These are phyloP conservation scores for Epinotia bilunana DNA, from an alignment of 2,888 invertebrate species.

Conservation along the genomic window DNA sequence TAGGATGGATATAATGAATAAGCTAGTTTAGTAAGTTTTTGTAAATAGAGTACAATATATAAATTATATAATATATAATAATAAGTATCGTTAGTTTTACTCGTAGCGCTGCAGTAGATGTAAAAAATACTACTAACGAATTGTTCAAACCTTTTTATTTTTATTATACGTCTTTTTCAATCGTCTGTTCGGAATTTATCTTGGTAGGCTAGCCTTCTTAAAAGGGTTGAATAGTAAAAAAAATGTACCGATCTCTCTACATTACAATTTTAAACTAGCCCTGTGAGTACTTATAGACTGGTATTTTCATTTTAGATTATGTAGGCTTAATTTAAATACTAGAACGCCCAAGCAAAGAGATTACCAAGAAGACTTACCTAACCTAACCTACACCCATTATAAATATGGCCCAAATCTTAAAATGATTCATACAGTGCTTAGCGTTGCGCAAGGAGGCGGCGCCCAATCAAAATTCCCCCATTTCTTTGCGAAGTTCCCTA, in stretches of 20 bases:
- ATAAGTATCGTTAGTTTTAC: background rate
- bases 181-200: background rate
- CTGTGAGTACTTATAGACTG: too few relatives aligned
- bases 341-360: background rate
- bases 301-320: background rate
- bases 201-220: background rate
- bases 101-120: background rate
- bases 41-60: background rate
- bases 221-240: background rate
- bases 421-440: constrained; percentile 37
- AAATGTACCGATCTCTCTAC: too few relatives aligned
- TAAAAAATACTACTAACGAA: background rate
- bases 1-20: background rate
- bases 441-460: constrained; percentile 48
- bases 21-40: background rate
- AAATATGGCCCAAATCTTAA: constrained; percentile 25
- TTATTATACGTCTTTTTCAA: background rate
- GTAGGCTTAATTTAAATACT: background rate
- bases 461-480: constrained; percentile 38
- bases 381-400: background rate
- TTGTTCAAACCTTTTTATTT: background rate
- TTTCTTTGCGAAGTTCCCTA: constrained; percentile 36
- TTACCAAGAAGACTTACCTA: background rate
- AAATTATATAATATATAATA: too few relatives aligned
- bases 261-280: too few relatives aligned